phyloP scores from a whole-genome alignment of 2,113 vertebrate genomes.

The Mastomys coucha region DNA sequence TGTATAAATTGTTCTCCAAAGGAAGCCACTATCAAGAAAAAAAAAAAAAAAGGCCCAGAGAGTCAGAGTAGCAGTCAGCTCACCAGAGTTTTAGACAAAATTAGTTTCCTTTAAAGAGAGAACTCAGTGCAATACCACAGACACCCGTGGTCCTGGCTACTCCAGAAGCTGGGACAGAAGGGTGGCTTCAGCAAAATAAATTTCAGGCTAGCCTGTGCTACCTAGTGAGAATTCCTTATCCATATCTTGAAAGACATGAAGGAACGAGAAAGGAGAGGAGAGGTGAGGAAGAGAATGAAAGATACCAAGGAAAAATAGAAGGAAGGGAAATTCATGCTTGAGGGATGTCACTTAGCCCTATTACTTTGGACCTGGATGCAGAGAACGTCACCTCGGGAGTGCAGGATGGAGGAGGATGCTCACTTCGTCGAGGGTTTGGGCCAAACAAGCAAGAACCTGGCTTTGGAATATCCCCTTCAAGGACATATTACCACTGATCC shows the following conservation, averaged over 20 bases:
- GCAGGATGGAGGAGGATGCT: background rate
- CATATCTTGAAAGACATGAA: background rate
- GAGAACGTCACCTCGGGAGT: background rate
- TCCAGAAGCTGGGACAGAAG: background rate
- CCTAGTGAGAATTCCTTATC: background rate
- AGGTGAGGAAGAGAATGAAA: background rate
- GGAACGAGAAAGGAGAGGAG: background rate
- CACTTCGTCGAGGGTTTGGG: background rate
- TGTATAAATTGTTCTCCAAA: background rate
- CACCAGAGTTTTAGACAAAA: too few relatives aligned
- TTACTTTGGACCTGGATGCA: background rate
- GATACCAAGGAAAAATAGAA: background rate
- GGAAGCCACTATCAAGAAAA: background rate
- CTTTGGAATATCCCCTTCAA: too few relatives aligned
- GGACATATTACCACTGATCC: background rate
- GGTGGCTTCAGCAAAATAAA: background rate
- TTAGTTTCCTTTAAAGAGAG: background rate
- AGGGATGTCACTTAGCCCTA: background rate
- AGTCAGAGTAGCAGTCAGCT: background rate
- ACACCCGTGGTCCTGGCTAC: background rate
- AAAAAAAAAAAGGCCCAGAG: background rate
- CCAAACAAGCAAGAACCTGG: too few relatives aligned
- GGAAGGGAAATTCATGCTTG: background rate
- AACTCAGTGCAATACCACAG: too few relatives aligned
- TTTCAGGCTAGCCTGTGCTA: background rate